Percentiles rank a stretch among this genome's conserved stretches.
Conservation (phyloP, 2,888 invertebrate genomes). For the Entomobrya proxima region DNA sequence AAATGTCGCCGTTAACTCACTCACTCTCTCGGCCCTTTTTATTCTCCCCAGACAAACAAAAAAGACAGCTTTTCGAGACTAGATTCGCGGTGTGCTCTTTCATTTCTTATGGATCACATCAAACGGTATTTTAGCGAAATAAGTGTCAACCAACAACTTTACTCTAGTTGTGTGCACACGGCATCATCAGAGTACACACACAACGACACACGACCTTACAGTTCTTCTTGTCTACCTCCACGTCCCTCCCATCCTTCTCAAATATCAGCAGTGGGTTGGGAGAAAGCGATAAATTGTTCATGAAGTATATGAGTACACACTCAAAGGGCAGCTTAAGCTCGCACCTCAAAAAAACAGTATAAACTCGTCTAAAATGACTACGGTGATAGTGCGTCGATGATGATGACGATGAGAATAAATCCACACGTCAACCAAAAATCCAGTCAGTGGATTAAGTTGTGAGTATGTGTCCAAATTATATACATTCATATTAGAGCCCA, state of each 20-base stretch:
- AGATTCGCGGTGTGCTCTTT: neutral
- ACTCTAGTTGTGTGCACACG: constrained; percentile 28
- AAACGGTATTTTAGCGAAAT: constrained; percentile 31
- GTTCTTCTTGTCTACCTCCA: neutral
- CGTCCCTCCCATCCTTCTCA: constrained; percentile 38
- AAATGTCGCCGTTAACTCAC: constrained; percentile 14
- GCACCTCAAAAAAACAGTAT: constrained; percentile 39
- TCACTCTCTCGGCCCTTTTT: constrained; percentile 1
- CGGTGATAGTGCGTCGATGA: neutral
- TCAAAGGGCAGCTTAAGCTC: constrained; percentile 36
- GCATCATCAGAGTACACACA: constrained; percentile 8
- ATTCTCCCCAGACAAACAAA: constrained; percentile 48
- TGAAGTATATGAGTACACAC: constrained; percentile 21
- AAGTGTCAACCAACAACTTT: constrained; percentile 41
- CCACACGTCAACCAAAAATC: constrained; percentile 61
- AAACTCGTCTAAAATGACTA: constrained; percentile 27
- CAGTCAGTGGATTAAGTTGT: constrained; percentile 61
- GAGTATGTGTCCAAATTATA: constrained; percentile 10
- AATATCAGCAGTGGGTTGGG: constrained; percentile 27
- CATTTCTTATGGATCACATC: constrained; percentile 1
- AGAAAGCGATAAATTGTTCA: too few relatives aligned
- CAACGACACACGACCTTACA: constrained; percentile 45
- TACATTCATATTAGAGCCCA: neutral
- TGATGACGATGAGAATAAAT: constrained; percentile 58
- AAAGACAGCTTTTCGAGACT: constrained; percentile 5